These are phyloP conservation scores for Cephus sareptanus DNA, from an alignment of 2,888 invertebrate species.

Conservation along the genomic window DNA sequence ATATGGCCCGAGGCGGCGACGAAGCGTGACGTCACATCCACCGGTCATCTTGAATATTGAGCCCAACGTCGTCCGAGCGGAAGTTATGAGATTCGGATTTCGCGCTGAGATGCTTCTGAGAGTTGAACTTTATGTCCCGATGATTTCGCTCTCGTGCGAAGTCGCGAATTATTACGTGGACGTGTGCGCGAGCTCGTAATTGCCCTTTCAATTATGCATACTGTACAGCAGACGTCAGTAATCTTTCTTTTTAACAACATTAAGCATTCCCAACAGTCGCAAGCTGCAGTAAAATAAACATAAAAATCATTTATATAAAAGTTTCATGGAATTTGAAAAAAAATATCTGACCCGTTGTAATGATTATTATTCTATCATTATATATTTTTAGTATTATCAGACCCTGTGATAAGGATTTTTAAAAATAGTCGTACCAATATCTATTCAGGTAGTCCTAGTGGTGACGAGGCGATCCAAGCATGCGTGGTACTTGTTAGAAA, in stretches of 20 bases:
- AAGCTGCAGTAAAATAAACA: background rate
- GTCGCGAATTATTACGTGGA: background rate
- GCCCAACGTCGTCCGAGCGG: constrained; percentile 59
- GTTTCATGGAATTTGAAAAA: background rate
- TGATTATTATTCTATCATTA: background rate
- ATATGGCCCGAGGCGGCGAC: constrained; percentile 64
- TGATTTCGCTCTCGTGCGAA: constrained; percentile 40
- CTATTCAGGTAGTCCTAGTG: background rate
- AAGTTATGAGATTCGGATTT: constrained; percentile 65
- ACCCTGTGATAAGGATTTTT: background rate
- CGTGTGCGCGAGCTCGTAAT: background rate
- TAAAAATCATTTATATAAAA: background rate
- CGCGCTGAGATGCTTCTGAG: constrained; percentile 24
- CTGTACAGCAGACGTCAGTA: background rate
- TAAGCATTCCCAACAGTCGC: background rate
- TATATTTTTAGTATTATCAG: background rate
- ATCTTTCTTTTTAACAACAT: background rate
- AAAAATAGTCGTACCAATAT: background rate
- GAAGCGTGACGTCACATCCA: constrained; percentile 63
- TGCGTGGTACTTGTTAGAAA: background rate
- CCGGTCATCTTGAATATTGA: constrained; percentile 66
- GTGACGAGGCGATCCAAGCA: background rate
- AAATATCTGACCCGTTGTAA: background rate
- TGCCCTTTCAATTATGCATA: background rate
- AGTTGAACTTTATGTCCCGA: constrained; percentile 38